A percentile compares a stretch with the other conserved stretches of the same genome.
Conservation (phyloP, 2,797 vertebrate species). For the Sylvia borin region DNA sequence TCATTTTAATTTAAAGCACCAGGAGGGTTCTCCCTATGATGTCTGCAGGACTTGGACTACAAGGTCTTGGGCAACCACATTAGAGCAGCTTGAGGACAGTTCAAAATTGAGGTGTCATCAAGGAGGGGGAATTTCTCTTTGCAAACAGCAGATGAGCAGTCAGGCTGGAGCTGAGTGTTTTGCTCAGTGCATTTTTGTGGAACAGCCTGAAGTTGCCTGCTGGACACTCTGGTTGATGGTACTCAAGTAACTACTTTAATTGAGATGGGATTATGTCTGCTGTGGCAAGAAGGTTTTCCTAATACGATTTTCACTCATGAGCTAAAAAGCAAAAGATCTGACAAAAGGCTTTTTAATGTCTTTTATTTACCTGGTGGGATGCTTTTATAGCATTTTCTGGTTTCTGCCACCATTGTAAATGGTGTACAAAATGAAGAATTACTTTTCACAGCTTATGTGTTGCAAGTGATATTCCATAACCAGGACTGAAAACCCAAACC, state of each 20-base stretch:
- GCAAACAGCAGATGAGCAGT: neutral
- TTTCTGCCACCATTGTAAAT: neutral
- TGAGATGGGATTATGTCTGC: neutral
- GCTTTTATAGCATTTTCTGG: neutral
- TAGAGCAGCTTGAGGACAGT: neutral
- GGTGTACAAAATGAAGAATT: neutral
- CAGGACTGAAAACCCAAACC: neutral
- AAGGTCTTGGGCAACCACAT: neutral
- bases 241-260: neutral
- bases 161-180: neutral
- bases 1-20: neutral
- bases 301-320: neutral
- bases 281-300: neutral
- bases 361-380: neutral
- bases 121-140: neutral
- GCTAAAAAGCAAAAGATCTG: neutral
- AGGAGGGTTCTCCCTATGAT: neutral
- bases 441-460: neutral
- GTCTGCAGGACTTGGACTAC: neutral
- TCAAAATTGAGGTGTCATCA: neutral
- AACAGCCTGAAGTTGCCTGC: neutral
- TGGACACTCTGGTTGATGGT: neutral
- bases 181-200: neutral
- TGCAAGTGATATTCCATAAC: neutral
- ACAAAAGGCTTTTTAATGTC: neutral